Evolutionary conservation across 2,888 invertebrate species (phyloP).

Genomic region (Agrochola circellaris): DNA sequence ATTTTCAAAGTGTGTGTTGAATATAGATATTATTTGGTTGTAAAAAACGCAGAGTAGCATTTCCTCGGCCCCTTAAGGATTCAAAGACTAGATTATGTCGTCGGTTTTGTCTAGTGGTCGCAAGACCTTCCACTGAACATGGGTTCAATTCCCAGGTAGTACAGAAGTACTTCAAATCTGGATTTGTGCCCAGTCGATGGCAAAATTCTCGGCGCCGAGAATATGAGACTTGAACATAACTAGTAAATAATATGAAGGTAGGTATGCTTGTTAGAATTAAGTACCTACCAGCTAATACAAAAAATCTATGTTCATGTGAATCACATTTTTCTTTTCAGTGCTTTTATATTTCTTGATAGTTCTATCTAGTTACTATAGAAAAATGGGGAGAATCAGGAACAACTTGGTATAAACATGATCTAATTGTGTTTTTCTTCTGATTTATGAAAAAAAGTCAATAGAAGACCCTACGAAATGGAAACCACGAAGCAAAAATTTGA

Average conservation of each 20-base stretch:
- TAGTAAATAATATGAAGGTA: background rate
- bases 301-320: background rate
- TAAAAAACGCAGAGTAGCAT: background rate
- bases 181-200: background rate
- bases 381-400: too few relatives aligned
- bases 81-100: background rate
- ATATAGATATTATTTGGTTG: too few relatives aligned
- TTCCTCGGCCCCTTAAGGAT: background rate
- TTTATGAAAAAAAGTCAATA: background rate
- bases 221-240: background rate
- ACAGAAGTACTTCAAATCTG: background rate
- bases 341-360: conserved; percentile 12
- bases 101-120: background rate
- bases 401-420: background rate
- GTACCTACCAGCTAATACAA: background rate
- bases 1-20: background rate
- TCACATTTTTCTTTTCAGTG: conserved; percentile 14
- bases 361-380: background rate
- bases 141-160: background rate
- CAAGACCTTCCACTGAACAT: background rate
- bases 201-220: background rate
- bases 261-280: background rate
- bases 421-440: background rate
- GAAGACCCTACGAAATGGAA: background rate
- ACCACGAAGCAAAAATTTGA: background rate